A percentile compares a stretch with the other conserved stretches of the same genome.
phyloP scores from a whole-genome alignment of 2,888 invertebrate genomes.

The Pterobdella sp. region DNA sequence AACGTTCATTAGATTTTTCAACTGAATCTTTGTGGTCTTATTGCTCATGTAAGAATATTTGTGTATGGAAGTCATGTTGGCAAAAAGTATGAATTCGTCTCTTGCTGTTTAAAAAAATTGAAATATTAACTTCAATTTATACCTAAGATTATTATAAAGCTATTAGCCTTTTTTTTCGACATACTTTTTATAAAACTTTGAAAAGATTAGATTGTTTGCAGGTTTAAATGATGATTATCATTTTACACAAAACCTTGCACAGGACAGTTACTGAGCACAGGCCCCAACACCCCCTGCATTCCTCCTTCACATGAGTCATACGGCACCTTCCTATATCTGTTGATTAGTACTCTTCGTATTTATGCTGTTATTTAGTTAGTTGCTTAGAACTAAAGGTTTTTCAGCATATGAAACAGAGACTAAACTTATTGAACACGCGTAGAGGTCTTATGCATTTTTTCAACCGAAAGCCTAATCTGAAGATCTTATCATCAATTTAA shows the following conservation, averaged over 20 bases:
- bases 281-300: conserved; percentile 61
- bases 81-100: conserved; percentile 70
- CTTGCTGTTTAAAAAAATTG: conserved; percentile 31
- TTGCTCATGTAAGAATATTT: conserved; percentile 57
- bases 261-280: conserved; percentile 59
- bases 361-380: not conserved
- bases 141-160: too few species aligned
- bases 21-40: conserved; percentile 55
- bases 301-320: conserved; percentile 74
- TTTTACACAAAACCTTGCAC: conserved; percentile 34
- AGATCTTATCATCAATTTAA: too few species aligned
- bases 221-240: not conserved
- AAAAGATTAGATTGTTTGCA: too few species aligned
- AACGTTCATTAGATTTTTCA: conserved; percentile 68
- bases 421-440: too few species aligned
- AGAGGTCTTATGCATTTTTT: too few species aligned
- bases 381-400: too few species aligned
- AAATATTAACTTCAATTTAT: too few species aligned
- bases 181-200: too few species aligned
- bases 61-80: conserved; percentile 68
- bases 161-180: too few species aligned
- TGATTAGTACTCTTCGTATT: not conserved
- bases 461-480: too few species aligned
- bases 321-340: conserved; percentile 67
- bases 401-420: too few species aligned